Conservation (phyloP, 2,888 invertebrate species). For the Lithophane socia region DNA sequence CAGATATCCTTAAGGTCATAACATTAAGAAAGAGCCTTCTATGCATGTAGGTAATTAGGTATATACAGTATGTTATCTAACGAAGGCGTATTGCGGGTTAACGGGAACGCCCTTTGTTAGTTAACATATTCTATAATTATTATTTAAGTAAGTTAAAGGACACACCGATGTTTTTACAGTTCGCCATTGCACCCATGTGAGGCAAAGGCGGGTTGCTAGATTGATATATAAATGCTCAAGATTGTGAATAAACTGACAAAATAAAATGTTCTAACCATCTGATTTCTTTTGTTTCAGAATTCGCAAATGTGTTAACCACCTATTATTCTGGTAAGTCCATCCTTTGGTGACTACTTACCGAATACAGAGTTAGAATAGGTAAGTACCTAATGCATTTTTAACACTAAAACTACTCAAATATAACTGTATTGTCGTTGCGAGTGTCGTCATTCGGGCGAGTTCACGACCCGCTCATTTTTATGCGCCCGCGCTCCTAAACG, state of each 20-base stretch:
- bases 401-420: conserved; percentile 39
- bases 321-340: conserved; percentile 11
- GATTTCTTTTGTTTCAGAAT: conserved; percentile 48
- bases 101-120: no score
- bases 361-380: conserved; percentile 2
- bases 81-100: no score
- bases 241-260: background rate
- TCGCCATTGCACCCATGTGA: no score
- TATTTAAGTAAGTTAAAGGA: no score
- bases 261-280: conserved; percentile 13
- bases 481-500: conserved; percentile 58
- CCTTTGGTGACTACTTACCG: background rate
- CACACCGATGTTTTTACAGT: no score
- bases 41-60: no score
- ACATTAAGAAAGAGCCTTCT: no score
- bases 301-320: no score
- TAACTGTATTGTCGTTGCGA: conserved; percentile 38
- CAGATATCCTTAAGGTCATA: no score
- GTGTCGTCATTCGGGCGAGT: conserved; percentile 63
- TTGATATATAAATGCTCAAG: background rate
- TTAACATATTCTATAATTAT: no score
- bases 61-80: no score
- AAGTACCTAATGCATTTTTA: conserved; percentile 32
- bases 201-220: no score
- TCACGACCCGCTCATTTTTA: conserved; percentile 73